Evolutionary conservation across 2,888 invertebrate species (phyloP), one percentile per base, ranked within the genome.

Genomic region (Zootermopsis nevadensis): DNA sequence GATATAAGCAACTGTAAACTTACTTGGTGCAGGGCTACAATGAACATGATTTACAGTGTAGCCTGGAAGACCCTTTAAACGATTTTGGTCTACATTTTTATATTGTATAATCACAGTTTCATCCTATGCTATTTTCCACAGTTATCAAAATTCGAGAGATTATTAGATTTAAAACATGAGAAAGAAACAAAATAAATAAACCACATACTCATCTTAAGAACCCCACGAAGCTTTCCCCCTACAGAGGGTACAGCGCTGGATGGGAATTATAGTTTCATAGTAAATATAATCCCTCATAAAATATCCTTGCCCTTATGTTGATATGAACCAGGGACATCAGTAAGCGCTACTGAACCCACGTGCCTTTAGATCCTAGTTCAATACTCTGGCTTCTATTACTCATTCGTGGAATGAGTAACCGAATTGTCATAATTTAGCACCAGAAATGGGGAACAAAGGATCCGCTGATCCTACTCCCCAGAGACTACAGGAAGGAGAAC

Each of bases 21-120:
- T 33, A 33, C 69, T 33, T 33, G 31, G 24, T 69, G 7, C 69
- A 69, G 30, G 69, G 69, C 69, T 69, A 69, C 33, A 33, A 31
- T 27, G n/a, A 27, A 60, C 4, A 27, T n/a, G 27, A 10, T 27
- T 60, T n/a, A 27, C n/a, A 60, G 1, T n/a, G 60, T 69, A 69
- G 69, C 69, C 69, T 69, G 69, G 69, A 69, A 69, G 69, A 69
- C 69, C 69, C 33, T 33, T 33, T 69, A 69, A 10, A 69, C 22
- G 33, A 15, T 30, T 69, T 69, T 69, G 69, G 69, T 69, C 69
- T 69, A 69, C 27, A 66, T 69, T 69, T 27, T 27, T 60, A 27
- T 60, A 60, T 8, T 27, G 27, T 27, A 60, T 15, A 60, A 27
- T 60, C n/a, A 60, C 27, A n/a, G n/a, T 0, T 15, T 60, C 27